Conservation (phyloP, 2,888 invertebrate genomes). For the Pelosia muscerda region DNA sequence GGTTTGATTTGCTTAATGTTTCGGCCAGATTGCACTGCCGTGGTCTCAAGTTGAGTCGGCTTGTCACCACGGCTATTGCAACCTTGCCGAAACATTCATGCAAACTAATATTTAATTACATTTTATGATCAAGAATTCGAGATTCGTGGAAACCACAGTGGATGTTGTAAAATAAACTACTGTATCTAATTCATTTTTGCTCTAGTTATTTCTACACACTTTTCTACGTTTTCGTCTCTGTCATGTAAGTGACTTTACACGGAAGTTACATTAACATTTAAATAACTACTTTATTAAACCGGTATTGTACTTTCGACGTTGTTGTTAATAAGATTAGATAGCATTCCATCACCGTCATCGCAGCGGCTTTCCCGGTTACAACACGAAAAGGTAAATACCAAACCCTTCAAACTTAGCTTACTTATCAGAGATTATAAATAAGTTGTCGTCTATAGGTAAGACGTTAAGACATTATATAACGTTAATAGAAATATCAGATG, state of each 20-base stretch:
- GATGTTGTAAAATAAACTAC: conserved; percentile 2
- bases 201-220: not conserved
- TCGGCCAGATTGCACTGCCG: no score
- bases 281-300: not conserved
- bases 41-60: no score
- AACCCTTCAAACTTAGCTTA: not conserved
- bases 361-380: not conserved
- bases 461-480: not conserved
- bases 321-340: not conserved
- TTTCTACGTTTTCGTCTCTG: not conserved
- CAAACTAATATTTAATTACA: not conserved
- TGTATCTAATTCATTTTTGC: not conserved
- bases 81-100: no score
- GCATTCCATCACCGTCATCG: not conserved
- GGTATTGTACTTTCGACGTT: not conserved
- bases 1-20: no score
- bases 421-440: not conserved
- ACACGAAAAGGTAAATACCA: not conserved
- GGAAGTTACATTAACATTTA: not conserved
- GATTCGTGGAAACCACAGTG: not conserved
- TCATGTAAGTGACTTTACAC: not conserved
- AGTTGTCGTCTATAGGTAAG: not conserved
- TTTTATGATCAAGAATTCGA: not conserved
- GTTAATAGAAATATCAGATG: not conserved
- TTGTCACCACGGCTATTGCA: no score